Conservation (phyloP, 1,140 invertebrate genomes). For the Brachionus asplanchnoidis region DNA sequence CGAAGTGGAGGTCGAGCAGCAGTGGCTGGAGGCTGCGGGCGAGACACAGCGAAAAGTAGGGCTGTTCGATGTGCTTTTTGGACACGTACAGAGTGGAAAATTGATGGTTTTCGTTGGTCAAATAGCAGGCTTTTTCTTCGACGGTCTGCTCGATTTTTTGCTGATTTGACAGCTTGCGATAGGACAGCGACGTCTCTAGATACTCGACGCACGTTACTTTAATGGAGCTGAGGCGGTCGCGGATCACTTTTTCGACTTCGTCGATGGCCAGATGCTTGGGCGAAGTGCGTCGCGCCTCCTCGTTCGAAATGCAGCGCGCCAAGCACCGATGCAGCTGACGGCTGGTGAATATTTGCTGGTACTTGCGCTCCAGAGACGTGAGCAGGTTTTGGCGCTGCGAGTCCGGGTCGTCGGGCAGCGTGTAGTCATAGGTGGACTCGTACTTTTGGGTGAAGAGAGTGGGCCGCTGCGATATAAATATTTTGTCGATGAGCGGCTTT, state of each 20-base stretch:
- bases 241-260: conserved; percentile 37
- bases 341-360: conserved; percentile 29
- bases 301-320: conserved; percentile 35
- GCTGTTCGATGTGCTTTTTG: conserved; percentile 40
- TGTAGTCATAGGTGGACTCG: conserved; percentile 10
- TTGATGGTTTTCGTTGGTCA: conserved; percentile 4
- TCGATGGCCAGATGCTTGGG: conserved; percentile 28
- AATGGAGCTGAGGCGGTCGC: conserved; percentile 1
- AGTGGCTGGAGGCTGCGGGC: background rate
- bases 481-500: conserved; percentile 38
- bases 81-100: conserved; percentile 33
- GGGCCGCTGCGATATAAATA: conserved; percentile 23
- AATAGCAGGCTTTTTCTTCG: conserved; percentile 40
- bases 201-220: conserved; percentile 37
- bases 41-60: conserved; percentile 38
- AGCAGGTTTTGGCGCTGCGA: conserved; percentile 32
- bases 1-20: conserved; percentile 4
- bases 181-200: conserved; percentile 28
- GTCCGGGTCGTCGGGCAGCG: conserved; percentile 37
- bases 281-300: background rate
- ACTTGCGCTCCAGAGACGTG: conserved; percentile 25
- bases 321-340: conserved; percentile 34
- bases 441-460: conserved; percentile 39
- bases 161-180: background rate
- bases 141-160: conserved; percentile 41